A percentile compares a stretch with the other conserved stretches of the same genome.
Evolutionary conservation across 2,888 invertebrate species (phyloP).

Genomic region (Muscina levida): DNA sequence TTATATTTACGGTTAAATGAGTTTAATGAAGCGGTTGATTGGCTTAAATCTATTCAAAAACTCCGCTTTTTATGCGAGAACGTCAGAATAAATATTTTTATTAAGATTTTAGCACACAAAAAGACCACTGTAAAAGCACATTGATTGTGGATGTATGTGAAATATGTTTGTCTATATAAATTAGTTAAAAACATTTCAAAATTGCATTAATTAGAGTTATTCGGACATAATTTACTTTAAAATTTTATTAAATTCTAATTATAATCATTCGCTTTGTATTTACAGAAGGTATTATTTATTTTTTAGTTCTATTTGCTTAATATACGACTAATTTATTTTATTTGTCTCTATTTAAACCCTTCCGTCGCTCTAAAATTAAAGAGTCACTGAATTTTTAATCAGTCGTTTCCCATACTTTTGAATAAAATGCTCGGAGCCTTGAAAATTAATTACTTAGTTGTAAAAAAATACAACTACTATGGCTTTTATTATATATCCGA

Average conservation of each 20-base stretch:
- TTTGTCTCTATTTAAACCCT: no score
- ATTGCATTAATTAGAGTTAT: no score
- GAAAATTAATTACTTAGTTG: no score
- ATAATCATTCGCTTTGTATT: slow-evolving; percentile 28
- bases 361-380: no score
- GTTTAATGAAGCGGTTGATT: slow-evolving; percentile 23
- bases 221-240: slow-evolving; percentile 14
- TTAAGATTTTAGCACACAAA: slow-evolving; percentile 25
- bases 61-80: slow-evolving; percentile 36
- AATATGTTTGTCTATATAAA: no score
- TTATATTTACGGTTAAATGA: slow-evolving; percentile 39
- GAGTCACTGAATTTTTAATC: no score
- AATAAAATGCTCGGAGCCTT: no score
- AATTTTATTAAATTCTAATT: slow-evolving; percentile 20
- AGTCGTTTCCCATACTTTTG: no score
- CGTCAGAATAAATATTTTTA: slow-evolving; percentile 32
- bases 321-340: slow-evolving; percentile 42
- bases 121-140: background rate
- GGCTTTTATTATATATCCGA: no score
- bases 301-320: slow-evolving; percentile 41
- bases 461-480: no score
- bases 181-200: no score
- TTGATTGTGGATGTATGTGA: background rate
- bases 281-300: slow-evolving; percentile 23
- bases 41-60: slow-evolving; percentile 38